phyloP scores from a whole-genome alignment of 2,888 invertebrate genomes.

The Pecten maximus region DNA sequence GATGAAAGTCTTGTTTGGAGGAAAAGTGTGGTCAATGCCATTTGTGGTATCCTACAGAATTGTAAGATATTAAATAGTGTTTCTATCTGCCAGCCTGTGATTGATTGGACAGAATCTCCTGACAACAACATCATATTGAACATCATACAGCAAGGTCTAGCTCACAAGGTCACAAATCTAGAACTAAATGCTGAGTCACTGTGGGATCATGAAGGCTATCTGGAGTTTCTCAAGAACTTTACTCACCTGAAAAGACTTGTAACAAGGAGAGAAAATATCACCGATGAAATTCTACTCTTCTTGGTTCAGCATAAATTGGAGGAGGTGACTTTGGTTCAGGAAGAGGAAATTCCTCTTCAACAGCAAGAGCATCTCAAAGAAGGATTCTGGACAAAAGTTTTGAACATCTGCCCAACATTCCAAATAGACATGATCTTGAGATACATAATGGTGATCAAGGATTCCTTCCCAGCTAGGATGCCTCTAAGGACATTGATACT shows the following conservation, averaged over 20 bases:
- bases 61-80: constrained; percentile 56
- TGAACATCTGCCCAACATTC: constrained; percentile 61
- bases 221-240: constrained; percentile 59
- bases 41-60: constrained; percentile 56
- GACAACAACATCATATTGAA: constrained; percentile 58
- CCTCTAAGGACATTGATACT: constrained; percentile 64
- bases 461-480: constrained; percentile 64
- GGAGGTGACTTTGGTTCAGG: constrained; percentile 65
- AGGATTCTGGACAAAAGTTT: constrained; percentile 62
- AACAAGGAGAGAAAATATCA: constrained; percentile 66
- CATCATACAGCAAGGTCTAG: constrained; percentile 50
- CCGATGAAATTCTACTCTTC: constrained; percentile 60
- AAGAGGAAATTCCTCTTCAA: constrained; percentile 64
- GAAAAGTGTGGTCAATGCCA: constrained; percentile 57
- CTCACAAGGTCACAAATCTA: constrained; percentile 61
- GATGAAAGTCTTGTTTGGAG: constrained; percentile 57
- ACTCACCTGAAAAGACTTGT: constrained; percentile 58
- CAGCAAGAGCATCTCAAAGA: constrained; percentile 60
- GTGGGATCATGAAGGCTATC: constrained; percentile 64
- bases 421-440: constrained; percentile 63
- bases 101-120: constrained; percentile 60
- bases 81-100: constrained; percentile 58
- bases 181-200: constrained; percentile 62
- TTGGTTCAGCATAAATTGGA: constrained; percentile 58
- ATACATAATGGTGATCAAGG: constrained; percentile 67